Evolutionary conservation across 2,113 vertebrate genomes (phyloP).

Genomic region (Passer domesticus): DNA sequence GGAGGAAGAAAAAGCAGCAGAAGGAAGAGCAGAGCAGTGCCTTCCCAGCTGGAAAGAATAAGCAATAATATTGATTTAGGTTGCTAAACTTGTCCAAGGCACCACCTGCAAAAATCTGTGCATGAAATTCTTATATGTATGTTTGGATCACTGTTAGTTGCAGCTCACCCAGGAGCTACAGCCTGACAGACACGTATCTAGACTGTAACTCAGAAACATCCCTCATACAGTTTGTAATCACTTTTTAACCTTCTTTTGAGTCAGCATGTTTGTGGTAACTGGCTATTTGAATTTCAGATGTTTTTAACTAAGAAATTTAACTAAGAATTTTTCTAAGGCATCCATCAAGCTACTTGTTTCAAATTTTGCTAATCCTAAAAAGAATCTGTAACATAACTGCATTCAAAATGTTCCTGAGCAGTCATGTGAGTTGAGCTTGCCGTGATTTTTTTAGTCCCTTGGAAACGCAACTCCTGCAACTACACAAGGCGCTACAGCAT

Average conservation of each 20-base stretch:
- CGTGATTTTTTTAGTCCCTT: not conserved
- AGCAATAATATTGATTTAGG: slow-evolving; percentile 58
- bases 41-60: slow-evolving; percentile 9
- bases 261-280: not conserved
- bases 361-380: not conserved
- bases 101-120: slow-evolving; percentile 58
- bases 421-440: not conserved
- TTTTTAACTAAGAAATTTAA: not conserved
- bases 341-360: not conserved
- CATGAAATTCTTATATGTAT: slow-evolving; percentile 40
- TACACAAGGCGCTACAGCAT: rapidly evolving
- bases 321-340: not conserved
- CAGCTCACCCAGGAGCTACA: slow-evolving; percentile 50
- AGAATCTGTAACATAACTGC: not conserved
- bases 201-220: not conserved
- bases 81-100: slow-evolving; percentile 47
- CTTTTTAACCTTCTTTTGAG: slow-evolving; percentile 5
- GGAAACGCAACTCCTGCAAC: not conserved
- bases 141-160: slow-evolving; percentile 44
- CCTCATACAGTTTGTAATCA: not conserved
- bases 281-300: not conserved
- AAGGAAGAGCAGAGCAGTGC: slow-evolving; percentile 1
- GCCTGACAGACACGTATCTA: not conserved
- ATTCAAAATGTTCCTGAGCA: not conserved
- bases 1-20: slow-evolving; percentile 1